These are phyloP conservation scores for Microcebus ravelobensis DNA, from an alignment of 2,113 vertebrate genomes.

Conservation along the genomic window DNA sequence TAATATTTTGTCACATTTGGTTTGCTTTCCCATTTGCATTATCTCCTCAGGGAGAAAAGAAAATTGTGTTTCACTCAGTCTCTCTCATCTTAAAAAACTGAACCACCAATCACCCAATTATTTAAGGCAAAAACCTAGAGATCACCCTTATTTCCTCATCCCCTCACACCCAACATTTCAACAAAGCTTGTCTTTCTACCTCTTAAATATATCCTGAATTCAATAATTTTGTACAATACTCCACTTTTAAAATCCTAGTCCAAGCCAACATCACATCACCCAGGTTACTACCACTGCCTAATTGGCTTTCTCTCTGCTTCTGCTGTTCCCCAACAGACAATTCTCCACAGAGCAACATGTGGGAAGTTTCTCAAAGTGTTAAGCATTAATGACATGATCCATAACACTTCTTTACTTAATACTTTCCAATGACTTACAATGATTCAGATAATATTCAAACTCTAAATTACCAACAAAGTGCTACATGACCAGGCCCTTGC, in stretches of 20 bases:
- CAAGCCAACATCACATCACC: not conserved
- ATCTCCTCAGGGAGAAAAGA: not conserved
- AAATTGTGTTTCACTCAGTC: not conserved
- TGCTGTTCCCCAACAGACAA: not conserved
- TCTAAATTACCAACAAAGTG: not conserved
- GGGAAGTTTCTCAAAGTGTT: not conserved
- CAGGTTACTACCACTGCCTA: not conserved
- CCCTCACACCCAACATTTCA: not conserved
- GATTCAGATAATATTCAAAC: conserved; percentile 39
- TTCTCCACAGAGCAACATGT: not conserved
- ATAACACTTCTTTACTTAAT: not conserved
- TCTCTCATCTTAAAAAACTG: not conserved
- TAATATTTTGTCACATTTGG: not conserved
- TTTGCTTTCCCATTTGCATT: not conserved
- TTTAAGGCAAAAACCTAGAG: not conserved
- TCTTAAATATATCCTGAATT: not conserved
- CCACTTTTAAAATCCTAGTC: not conserved
- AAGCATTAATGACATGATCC: not conserved
- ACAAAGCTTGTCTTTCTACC: not conserved
- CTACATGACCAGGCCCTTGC: not conserved
- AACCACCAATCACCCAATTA: not conserved
- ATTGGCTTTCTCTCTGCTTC: not conserved
- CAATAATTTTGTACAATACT: not conserved
- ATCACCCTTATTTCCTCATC: not conserved
- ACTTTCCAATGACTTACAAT: not conserved